A percentile compares a stretch with the other conserved stretches of the same genome.
Evolutionary conservation across 1,140 invertebrate genomes (phyloP).

Genomic region (Drosophila ironensis): DNA sequence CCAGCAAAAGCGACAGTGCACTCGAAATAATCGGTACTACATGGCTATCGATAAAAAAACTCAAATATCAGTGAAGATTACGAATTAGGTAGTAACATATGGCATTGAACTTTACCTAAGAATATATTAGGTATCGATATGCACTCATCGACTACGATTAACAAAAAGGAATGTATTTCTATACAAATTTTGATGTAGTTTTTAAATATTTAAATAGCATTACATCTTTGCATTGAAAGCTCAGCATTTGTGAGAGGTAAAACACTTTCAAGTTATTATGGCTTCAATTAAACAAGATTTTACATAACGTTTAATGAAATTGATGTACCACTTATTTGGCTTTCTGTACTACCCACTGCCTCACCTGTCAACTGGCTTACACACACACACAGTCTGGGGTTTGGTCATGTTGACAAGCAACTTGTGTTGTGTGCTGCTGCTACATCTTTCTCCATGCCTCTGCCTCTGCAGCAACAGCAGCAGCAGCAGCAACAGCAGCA

Average conservation of each 20-base stretch:
- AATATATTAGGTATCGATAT: no score
- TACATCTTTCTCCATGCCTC: background rate
- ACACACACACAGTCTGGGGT: conserved; percentile 45
- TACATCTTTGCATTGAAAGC: no score
- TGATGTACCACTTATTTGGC: background rate
- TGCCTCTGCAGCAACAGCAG: no score
- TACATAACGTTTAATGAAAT: background rate
- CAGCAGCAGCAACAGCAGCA: no score
- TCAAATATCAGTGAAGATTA: no score
- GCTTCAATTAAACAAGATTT: background rate
- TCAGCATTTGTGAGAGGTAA: no score
- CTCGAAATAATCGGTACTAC: background rate
- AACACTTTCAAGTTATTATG: no score
- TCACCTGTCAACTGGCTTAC: conserved; percentile 61
- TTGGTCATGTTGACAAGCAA: conserved; percentile 64
- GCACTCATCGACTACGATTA: background rate
- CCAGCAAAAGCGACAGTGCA: background rate
- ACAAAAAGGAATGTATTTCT: background rate
- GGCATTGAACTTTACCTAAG: no score
- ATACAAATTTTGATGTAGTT: background rate
- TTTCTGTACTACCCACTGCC: background rate
- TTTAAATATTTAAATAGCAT: no score
- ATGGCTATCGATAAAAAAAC: no score
- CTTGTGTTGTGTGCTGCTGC: conserved; percentile 5
- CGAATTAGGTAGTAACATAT: no score